Conservation (phyloP, 2,888 invertebrate species). For the Zootermopsis nevadensis region DNA sequence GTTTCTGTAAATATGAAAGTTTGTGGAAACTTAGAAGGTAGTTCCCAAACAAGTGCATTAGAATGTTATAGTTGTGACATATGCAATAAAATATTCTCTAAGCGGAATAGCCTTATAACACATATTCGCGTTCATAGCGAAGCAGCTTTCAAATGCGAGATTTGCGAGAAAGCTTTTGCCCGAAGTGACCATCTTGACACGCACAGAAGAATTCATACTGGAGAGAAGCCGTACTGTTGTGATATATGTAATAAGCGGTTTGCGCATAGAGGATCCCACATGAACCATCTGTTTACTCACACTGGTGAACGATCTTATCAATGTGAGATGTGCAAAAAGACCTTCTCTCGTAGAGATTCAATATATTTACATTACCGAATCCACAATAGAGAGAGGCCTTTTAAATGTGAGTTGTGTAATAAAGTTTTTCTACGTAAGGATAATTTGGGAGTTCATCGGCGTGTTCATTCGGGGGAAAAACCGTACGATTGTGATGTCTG, state of each 20-base stretch:
- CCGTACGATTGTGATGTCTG: constrained; percentile 2
- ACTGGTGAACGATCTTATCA: background rate
- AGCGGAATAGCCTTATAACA: background rate
- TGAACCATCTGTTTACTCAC: background rate
- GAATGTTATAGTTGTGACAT: background rate
- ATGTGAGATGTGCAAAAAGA: background rate
- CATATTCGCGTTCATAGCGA: background rate
- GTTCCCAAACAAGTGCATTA: too few relatives aligned
- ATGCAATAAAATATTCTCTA: background rate
- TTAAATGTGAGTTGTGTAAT: background rate
- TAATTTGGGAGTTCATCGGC: background rate
- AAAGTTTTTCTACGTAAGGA: background rate
- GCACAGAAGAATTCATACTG: background rate
- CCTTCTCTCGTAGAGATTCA: background rate
- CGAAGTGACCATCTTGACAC: background rate
- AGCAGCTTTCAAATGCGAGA: background rate
- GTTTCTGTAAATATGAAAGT: too few relatives aligned
- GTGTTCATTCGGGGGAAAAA: background rate
- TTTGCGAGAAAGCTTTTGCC: background rate
- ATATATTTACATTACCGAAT: background rate
- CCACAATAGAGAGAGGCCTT: background rate
- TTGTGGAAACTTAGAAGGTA: too few relatives aligned
- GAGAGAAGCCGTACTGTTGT: background rate
- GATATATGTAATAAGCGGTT: background rate
- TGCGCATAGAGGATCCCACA: background rate